phyloP scores from a whole-genome alignment of 92 coral and sea anemone genomes.

The Zoanthus sociatus region DNA sequence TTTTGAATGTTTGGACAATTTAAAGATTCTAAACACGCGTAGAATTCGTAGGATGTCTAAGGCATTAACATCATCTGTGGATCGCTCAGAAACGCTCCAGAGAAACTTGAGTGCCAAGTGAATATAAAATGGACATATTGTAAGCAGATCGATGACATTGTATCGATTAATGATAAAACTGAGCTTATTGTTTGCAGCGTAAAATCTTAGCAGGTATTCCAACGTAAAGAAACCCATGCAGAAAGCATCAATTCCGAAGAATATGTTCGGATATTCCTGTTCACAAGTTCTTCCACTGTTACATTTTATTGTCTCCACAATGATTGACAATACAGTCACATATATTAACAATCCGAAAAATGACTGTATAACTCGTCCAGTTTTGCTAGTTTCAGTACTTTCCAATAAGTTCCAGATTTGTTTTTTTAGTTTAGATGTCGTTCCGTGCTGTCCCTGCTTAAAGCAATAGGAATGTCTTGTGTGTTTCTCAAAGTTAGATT shows the following conservation, averaged over 20 bases:
- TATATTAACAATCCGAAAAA: constrained; percentile 81
- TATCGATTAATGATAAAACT: constrained; percentile 72
- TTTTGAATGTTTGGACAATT: constrained; percentile 91
- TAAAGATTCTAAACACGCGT: constrained; percentile 84
- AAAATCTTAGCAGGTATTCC: constrained; percentile 83
- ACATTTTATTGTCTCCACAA: constrained; percentile 81
- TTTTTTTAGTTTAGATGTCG: constrained; percentile 51
- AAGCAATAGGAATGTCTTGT: no score
- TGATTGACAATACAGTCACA: constrained; percentile 72
- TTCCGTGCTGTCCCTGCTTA: not conserved
- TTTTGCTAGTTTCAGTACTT: constrained; percentile 62
- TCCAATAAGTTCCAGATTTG: constrained; percentile 81
- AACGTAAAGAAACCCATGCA: constrained; percentile 84
- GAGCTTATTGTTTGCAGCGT: constrained; percentile 73
- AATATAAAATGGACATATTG: constrained; percentile 83
- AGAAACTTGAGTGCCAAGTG: constrained; percentile 62
- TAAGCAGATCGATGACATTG: constrained; percentile 86
- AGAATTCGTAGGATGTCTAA: constrained; percentile 83
- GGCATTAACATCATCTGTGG: constrained; percentile 77
- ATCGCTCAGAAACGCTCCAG: constrained; percentile 42
- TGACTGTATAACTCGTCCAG: constrained; percentile 69
- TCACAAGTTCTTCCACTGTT: constrained; percentile 69
- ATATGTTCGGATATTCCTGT: constrained; percentile 64
- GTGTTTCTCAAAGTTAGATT: not conserved
- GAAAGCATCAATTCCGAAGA: constrained; percentile 75